phyloP scores from a whole-genome alignment of 2,888 invertebrate species.

The Lamproptera curius region DNA sequence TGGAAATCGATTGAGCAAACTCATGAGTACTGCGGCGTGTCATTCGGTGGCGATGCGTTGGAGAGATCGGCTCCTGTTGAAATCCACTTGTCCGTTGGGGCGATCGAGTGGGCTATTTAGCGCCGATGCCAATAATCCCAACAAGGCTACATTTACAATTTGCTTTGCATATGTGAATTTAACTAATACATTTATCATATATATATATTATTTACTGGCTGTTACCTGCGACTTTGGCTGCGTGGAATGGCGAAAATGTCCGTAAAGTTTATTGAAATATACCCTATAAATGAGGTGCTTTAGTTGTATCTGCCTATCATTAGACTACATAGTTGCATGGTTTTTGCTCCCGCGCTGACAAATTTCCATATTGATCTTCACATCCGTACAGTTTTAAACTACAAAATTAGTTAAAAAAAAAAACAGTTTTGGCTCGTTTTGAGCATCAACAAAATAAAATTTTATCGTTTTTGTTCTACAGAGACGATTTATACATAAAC shows the following conservation, averaged over 20 bases:
- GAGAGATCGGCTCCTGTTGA: slow-evolving; percentile 15
- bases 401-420: too few species aligned
- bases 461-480: too few species aligned
- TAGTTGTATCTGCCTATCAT: background rate
- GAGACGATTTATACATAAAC: too few species aligned
- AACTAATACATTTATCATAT: background rate
- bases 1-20: background rate
- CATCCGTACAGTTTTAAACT: too few species aligned
- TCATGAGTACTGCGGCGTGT: background rate
- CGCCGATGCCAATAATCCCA: slow-evolving; percentile 41
- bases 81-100: too few species aligned
- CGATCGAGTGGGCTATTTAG: too few species aligned
- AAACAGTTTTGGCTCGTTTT: too few species aligned
- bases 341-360: too few species aligned
- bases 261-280: background rate
- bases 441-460: too few species aligned
- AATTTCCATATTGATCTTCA: too few species aligned
- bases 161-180: background rate
- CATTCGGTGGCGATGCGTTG: slow-evolving; percentile 22
- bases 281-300: background rate
- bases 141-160: slow-evolving; percentile 36
- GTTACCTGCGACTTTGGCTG: too few species aligned
- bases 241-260: background rate
- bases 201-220: background rate
- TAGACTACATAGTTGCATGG: background rate